phyloP scores from a whole-genome alignment of 2,113 vertebrate genomes.

The Coregonus clupeaformis region DNA sequence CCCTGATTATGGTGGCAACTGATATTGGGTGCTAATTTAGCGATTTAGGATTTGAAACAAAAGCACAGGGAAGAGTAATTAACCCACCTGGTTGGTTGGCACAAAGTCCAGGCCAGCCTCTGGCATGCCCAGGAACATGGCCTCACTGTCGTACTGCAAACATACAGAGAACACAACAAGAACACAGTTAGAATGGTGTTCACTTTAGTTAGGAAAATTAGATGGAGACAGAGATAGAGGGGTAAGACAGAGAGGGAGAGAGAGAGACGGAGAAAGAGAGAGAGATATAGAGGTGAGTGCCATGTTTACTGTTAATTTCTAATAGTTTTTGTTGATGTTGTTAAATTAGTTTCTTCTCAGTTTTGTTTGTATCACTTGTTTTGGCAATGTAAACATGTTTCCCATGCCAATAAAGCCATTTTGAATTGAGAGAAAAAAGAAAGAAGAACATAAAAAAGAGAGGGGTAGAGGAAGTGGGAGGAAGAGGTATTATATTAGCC shows the following conservation, averaged over 20 bases:
- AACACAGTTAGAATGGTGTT: neutral
- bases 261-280: neutral
- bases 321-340: too few relatives aligned
- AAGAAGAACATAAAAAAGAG: too few relatives aligned
- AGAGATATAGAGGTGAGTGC: too few relatives aligned
- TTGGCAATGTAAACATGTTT: too few relatives aligned
- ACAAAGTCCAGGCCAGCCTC: conserved; percentile 92
- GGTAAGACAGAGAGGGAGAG: neutral
- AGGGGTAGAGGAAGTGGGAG: neutral
- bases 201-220: neutral
- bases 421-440: too few relatives aligned
- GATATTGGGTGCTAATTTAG: conserved; percentile 76
- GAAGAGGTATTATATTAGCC: neutral
- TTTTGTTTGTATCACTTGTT: too few relatives aligned
- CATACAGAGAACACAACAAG: neutral
- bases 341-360: too few relatives aligned
- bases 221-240: neutral
- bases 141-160: conserved; percentile 94
- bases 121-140: conserved; percentile 96
- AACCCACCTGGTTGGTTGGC: conserved; percentile 97
- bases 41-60: conserved; percentile 88
- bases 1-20: too few relatives aligned
- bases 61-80: conserved; percentile 87
- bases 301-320: too few relatives aligned
- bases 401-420: too few relatives aligned